These are phyloP conservation scores for Augochlorella aurata DNA, from an alignment of 2,888 invertebrate species.

Conservation along the genomic window DNA sequence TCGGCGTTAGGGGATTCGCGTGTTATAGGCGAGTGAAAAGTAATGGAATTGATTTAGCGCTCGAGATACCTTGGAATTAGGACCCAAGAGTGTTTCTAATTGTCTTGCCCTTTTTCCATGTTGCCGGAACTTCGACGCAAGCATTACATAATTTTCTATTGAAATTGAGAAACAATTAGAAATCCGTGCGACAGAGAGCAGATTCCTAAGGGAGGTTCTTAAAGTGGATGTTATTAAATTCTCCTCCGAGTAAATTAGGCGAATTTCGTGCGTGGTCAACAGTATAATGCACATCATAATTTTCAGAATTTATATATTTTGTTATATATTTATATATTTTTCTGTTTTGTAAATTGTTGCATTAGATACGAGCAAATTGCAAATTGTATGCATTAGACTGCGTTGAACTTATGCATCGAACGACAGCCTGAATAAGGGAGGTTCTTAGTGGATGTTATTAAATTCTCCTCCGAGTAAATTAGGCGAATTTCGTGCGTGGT, in stretches of 20 bases:
- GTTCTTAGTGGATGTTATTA: no score
- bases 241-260: background rate
- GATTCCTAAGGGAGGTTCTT: no score
- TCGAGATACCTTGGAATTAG: constrained; percentile 22
- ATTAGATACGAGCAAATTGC: no score
- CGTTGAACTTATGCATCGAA: no score
- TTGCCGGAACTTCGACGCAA: background rate
- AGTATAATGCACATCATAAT: background rate
- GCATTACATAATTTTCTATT: background rate
- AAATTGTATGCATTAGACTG: no score
- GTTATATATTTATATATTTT: no score
- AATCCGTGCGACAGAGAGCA: no score
- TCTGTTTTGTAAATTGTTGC: no score
- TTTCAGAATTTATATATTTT: background rate
- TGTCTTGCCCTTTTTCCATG: constrained; percentile 26
- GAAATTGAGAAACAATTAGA: background rate
- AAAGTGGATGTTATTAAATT: no score
- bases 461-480: background rate
- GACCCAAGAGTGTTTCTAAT: background rate
- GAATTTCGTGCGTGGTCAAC: no score
- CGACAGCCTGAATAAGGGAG: no score
- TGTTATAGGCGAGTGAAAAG: constrained; percentile 28
- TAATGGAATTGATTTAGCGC: constrained; percentile 41
- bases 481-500: no score
- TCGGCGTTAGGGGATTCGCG: constrained; percentile 23